phyloP scores from a whole-genome alignment of 92 coral and sea anemone species.

The Epizoanthus ramosus region DNA sequence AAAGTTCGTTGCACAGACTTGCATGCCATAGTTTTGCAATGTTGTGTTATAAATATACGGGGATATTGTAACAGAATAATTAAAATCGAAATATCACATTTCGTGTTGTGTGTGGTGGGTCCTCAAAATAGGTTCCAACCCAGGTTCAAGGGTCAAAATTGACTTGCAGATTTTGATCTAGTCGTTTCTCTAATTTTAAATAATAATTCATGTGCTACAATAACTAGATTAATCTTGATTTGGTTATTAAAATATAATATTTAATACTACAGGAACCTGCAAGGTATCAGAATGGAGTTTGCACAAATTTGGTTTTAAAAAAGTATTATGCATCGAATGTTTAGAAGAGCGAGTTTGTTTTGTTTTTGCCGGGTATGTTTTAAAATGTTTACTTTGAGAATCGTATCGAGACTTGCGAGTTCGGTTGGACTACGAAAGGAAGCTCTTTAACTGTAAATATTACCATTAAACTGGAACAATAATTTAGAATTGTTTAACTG shows the following conservation, averaged over 20 bases:
- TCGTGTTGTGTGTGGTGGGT: constrained; percentile 16
- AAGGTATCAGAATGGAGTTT: neutral
- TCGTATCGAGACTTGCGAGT: neutral
- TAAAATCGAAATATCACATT: neutral
- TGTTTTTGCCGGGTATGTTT: neutral
- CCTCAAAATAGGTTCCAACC: neutral
- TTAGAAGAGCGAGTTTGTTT: neutral
- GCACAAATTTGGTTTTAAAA: neutral
- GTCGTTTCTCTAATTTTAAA: neutral
- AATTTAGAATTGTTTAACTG: neutral
- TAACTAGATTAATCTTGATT: neutral
- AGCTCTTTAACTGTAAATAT: neutral
- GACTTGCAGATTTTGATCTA: neutral
- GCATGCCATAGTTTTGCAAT: no score
- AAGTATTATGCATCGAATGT: neutral
- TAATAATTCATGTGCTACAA: neutral
- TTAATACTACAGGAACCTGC: neutral
- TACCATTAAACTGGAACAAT: no score
- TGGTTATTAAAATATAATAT: neutral
- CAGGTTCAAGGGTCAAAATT: constrained; percentile 1
- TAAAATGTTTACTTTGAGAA: neutral
- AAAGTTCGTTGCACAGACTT: no score
- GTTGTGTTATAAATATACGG: no score
- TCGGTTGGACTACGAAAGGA: neutral
- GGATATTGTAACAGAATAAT: no score